Evolutionary conservation across 1,140 invertebrate species (phyloP).

Genomic region (Geopemphigus sp.): DNA sequence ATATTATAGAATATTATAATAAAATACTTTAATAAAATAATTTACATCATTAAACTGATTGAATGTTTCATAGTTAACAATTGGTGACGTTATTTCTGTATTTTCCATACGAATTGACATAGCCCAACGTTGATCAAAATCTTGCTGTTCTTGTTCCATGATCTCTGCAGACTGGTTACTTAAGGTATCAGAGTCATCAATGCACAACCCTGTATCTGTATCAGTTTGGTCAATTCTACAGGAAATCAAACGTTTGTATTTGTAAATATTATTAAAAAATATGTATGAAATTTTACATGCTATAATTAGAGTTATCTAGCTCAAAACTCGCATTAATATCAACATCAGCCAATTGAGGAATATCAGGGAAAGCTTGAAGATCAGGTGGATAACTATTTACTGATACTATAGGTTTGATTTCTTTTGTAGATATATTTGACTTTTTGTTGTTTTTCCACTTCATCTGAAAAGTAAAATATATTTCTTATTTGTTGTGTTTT

Average conservation of each 20-base stretch:
- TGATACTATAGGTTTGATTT: not conserved
- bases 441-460: slow-evolving; percentile 30
- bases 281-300: slow-evolving; percentile 2
- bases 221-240: slow-evolving; percentile 27
- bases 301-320: slow-evolving; percentile 30
- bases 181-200: slow-evolving; percentile 32
- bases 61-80: slow-evolving; percentile 7
- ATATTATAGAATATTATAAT: not conserved
- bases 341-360: slow-evolving; percentile 40
- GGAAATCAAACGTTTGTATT: not conserved
- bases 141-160: slow-evolving; percentile 6
- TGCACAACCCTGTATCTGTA: not conserved
- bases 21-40: not conserved
- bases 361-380: slow-evolving; percentile 40
- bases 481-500: too few relatives aligned
- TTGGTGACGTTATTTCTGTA: not conserved
- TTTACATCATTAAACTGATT: slow-evolving; percentile 13
- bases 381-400: not conserved
- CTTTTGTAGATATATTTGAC: not conserved
- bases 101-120: slow-evolving; percentile 5
- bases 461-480: slow-evolving; percentile 10
- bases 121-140: slow-evolving; percentile 41
- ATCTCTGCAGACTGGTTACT: slow-evolving; percentile 28
- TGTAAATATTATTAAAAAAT: not conserved
- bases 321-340: slow-evolving; percentile 40